Evolutionary conservation across 1,140 invertebrate genomes (phyloP).

Genomic region (Amyelois transitella): DNA sequence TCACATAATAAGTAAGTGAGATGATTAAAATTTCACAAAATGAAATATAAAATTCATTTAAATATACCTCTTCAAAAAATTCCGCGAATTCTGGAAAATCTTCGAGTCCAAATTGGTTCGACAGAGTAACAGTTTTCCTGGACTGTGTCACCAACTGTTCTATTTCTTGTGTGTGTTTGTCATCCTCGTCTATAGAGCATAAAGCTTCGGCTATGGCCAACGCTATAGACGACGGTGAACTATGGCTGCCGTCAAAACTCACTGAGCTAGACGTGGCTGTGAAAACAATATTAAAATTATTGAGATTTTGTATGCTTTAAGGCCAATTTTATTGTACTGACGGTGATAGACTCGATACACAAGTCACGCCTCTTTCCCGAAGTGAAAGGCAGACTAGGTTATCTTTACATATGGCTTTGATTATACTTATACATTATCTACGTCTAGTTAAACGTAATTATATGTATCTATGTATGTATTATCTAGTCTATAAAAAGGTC

Average conservation of each 20-base stretch:
- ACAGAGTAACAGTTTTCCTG: slow-evolving; percentile 55
- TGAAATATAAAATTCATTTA: neutral
- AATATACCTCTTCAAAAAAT: slow-evolving; percentile 54
- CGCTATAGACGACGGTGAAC: slow-evolving; percentile 52
- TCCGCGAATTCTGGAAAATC: slow-evolving; percentile 63
- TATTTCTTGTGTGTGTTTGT: slow-evolving; percentile 83
- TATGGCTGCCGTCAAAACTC: slow-evolving; percentile 65
- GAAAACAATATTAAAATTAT: neutral
- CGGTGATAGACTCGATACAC: too few relatives aligned
- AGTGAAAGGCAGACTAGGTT: too few relatives aligned
- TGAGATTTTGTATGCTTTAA: neutral
- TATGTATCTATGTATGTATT: too few relatives aligned
- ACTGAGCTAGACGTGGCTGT: slow-evolving; percentile 38
- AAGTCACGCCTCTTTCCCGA: too few relatives aligned
- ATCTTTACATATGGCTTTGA: too few relatives aligned
- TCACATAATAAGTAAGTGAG: too few relatives aligned
- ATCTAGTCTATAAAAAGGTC: too few relatives aligned
- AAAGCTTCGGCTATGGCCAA: slow-evolving; percentile 82
- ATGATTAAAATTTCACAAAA: too few relatives aligned
- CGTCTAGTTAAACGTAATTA: too few relatives aligned
- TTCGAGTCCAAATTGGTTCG: slow-evolving; percentile 49
- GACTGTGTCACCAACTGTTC: slow-evolving; percentile 75
- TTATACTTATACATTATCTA: too few relatives aligned
- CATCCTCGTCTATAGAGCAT: slow-evolving; percentile 84
- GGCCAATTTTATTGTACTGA: too few relatives aligned